Percentiles rank a stretch among this genome's conserved stretches.
Evolutionary conservation across 2,113 vertebrate genomes (phyloP).

Genomic region (Astur gentilis): DNA sequence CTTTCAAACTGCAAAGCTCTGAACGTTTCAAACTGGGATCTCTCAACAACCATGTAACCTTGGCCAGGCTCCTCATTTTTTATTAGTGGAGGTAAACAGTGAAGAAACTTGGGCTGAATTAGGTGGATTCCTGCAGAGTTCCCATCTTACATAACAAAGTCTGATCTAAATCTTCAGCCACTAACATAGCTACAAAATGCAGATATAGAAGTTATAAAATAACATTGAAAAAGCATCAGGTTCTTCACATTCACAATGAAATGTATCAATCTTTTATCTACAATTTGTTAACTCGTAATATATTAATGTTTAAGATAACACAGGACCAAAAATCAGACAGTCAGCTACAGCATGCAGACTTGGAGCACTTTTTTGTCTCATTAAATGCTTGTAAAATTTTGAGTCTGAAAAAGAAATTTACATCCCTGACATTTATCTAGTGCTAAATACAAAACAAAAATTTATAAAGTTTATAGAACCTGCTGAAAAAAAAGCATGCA

Average conservation of each 20-base stretch:
- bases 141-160: conserved; percentile 32
- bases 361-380: not conserved
- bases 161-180: conserved; percentile 33
- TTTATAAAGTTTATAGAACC: not conserved
- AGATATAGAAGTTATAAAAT: not conserved
- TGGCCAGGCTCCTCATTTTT: conserved; percentile 41
- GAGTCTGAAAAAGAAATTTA: not conserved
- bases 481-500: not conserved
- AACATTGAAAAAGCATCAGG: not conserved
- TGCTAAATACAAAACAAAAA: not conserved
- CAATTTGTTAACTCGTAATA: not conserved
- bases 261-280: not conserved
- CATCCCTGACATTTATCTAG: not conserved
- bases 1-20: not conserved
- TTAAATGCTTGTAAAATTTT: not conserved
- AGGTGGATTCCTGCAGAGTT: conserved; percentile 51
- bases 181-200: not conserved
- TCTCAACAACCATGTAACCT: conserved; percentile 1
- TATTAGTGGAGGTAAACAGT: conserved; percentile 51
- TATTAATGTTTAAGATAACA: not conserved
- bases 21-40: conserved; percentile 25
- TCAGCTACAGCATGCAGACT: not conserved
- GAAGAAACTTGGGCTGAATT: conserved; percentile 24
- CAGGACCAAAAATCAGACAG: not conserved
- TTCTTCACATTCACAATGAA: not conserved